Percentiles rank a stretch among this genome's conserved stretches.
These are phyloP conservation scores for Gopherus flavomarginatus DNA, from an alignment of 2,113 vertebrate genomes.

Conservation along the genomic window DNA sequence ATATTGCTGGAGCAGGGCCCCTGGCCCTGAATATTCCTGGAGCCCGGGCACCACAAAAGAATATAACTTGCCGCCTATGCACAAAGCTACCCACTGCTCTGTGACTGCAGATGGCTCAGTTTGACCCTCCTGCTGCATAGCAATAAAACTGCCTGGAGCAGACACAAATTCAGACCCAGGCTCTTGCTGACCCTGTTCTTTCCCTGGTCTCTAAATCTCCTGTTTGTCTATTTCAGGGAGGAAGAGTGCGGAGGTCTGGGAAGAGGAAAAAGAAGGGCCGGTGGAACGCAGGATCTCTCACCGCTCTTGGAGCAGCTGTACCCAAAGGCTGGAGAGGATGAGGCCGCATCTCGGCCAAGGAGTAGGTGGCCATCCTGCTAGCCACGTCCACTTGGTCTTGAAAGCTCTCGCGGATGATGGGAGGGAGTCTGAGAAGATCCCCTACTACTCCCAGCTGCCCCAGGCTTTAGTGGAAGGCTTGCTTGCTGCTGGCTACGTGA, in stretches of 20 bases:
- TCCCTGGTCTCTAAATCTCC: background rate
- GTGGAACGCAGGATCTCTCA: background rate
- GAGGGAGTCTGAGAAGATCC: background rate
- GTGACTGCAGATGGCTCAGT: background rate
- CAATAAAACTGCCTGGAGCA: background rate
- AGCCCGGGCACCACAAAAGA: too few species aligned
- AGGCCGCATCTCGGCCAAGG: background rate
- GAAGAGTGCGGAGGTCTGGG: background rate
- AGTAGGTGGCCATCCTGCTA: background rate
- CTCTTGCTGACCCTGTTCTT: background rate
- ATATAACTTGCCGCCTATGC: too few species aligned
- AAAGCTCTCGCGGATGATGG: background rate
- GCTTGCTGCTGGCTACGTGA: background rate
- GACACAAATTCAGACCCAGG: background rate
- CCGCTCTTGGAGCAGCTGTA: background rate
- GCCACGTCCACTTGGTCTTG: background rate
- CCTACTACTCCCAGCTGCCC: background rate
- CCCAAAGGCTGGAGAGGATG: background rate
- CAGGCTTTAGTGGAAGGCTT: background rate
- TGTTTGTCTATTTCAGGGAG: background rate
- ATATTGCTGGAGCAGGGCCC: too few species aligned
- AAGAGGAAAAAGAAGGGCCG: background rate
- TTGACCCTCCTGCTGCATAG: background rate
- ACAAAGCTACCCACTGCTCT: background rate
- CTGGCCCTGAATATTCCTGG: too few species aligned